Percentiles rank a stretch among this genome's conserved stretches.
Evolutionary conservation across 1,140 invertebrate species (phyloP).

Genomic region (Pemphigus obesinymphae): DNA sequence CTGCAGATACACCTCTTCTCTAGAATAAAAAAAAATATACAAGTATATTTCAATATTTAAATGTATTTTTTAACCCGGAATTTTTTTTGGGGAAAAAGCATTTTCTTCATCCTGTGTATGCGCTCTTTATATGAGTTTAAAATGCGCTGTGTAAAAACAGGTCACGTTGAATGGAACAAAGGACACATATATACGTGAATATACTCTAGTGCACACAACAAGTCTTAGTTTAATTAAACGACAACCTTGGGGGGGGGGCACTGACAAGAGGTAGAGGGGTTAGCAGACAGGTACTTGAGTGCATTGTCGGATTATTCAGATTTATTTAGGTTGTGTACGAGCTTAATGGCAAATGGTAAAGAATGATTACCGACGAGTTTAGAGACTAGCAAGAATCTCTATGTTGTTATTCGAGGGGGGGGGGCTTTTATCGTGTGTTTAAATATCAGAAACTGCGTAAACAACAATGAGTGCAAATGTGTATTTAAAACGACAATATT

Average conservation of each 20-base stretch:
- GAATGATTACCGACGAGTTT: conserved; percentile 30
- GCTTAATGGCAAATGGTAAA: conserved; percentile 31
- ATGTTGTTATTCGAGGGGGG: not conserved
- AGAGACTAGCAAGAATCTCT: conserved; percentile 16
- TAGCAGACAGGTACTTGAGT: conserved; percentile 23
- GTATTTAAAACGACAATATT: not conserved
- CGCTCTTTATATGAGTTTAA: not conserved
- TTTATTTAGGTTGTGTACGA: conserved; percentile 34
- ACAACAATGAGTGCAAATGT: not conserved
- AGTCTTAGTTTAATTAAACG: conserved; percentile 39
- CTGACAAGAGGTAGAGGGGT: not conserved
- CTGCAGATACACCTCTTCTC: too few species aligned
- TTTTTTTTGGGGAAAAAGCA: too few species aligned
- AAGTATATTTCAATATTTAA: too few species aligned
- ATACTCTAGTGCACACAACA: conserved; percentile 1
- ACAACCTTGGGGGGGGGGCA: not conserved
- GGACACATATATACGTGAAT: not conserved
- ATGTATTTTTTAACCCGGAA: too few species aligned
- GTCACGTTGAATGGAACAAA: conserved; percentile 7
- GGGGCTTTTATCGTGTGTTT: conserved; percentile 10
- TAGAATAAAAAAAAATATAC: too few species aligned
- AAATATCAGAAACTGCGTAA: not conserved
- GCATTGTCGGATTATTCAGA: conserved; percentile 39
- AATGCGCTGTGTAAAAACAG: conserved; percentile 1
- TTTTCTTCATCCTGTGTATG: not conserved